Evolutionary conservation across 1,140 invertebrate species (phyloP), one percentile per base, ranked within the genome.

Genomic region (Lanistes nyassanus): DNA sequence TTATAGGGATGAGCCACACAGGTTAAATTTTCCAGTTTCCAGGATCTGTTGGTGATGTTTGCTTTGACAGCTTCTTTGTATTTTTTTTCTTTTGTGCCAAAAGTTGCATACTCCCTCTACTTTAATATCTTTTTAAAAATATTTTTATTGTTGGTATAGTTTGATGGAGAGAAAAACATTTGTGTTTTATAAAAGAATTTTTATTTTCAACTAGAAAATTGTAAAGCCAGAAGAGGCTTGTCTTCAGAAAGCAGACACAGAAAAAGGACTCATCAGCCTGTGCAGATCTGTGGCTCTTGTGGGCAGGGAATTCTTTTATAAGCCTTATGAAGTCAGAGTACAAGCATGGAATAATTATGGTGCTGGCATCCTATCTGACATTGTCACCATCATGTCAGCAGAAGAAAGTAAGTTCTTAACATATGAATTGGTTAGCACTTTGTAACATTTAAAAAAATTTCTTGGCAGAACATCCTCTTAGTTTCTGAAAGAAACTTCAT

Each of bases 271-370:
- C 7, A 68, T 74, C 26, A 70, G 36, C 36, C 5, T 73, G 4
- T 72, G 75, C 37, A 47, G n/a, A 16, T 60, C 65, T 51, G 53
- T 74, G n/a, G 56, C 9, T 13, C 65, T 72, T 65, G 94, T 97
- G 0, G 92, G 94, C 69, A 92, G 95, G 74, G 71, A 94, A 93
- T 74, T 77, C 85, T 98, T 94, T 85, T 99, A 96, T 80, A 95
- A 94, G 0, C 89, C 94, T 76, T 98, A 98, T 87, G 93, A 97
- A 85, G 95, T 98, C 0, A 96, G 94, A 91, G 94, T 98, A 11
- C 93, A 93, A 84, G 92, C 92, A 68, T 85, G 93, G 47, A 99
- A 99, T 87, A 92, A 92, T 29, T 87, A 94, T 21, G 97, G 97
- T 11, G 88, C 89, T 29, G 97, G 97, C 2, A 96, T 96, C 0